Evolutionary conservation across 1,140 invertebrate species (phyloP), one percentile per base, ranked within the genome.

Genomic region (Hestina assimilis): DNA sequence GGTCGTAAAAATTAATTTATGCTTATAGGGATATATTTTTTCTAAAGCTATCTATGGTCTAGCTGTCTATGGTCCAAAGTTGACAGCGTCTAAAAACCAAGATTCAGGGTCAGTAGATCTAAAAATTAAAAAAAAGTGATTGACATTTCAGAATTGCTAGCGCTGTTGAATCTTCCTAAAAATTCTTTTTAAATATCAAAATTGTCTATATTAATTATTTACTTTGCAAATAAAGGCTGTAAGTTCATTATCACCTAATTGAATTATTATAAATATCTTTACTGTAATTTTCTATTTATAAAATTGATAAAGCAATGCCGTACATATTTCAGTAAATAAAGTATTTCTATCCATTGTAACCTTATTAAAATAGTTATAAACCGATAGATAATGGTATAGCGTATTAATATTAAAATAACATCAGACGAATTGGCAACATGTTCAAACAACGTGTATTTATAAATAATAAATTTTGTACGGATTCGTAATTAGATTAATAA

Each of bases 401-500:
- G n/a, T n/a, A n/a, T n/a, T n/a, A n/a, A 21, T 48, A 23, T 23
- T 4, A 20, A 33, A 21, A 14, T 4, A 31, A 8, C 17, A 17
- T 4, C 17, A 31, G 4, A 33, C 2, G 4, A 35, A 35, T 11
- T 11, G 23, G 33, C 33, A 21, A 48, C 11, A 48, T 21, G 8
- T 1, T 0, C 45, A 15, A 35, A n/a, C 20, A 35, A 19, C 4
- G 31, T 20, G 29, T 48, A 24, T 31, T 31, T 23, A 6, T 20
- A 17, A 38, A 3, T 38, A 11, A 19, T 38, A 8, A 38, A 23
- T 14, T 33, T 66, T 66, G 60, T 66, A 59, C 53, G 60, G 57
- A 54, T 67, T 63, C 53, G 26, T 58, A 67, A 59, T 67, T 67
- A 58, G 38, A 52, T 52, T 52, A 54, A 46, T 52, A 14, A 47